phyloP scores from a whole-genome alignment of 2,797 vertebrate species.

The Cirrhinus molitorella region DNA sequence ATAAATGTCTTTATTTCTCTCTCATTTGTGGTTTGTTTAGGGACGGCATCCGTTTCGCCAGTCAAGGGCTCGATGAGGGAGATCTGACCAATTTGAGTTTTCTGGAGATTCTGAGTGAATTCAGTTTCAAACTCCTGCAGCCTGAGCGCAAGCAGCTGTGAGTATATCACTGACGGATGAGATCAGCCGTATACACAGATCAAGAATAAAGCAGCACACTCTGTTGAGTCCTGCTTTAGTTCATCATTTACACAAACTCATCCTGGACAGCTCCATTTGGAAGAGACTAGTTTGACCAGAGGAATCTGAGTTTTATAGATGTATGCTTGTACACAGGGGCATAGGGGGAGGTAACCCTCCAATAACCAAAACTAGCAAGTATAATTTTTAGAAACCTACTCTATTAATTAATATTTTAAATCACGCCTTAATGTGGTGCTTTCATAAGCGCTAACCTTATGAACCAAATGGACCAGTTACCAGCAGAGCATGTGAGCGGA shows the following conservation, averaged over 20 bases:
- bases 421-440: too few species aligned
- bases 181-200: too few species aligned
- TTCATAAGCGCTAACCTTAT: too few species aligned
- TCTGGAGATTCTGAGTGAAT: constrained; percentile 88
- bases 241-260: not conserved
- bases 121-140: constrained; percentile 86
- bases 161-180: not conserved
- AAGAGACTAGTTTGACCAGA: not conserved
- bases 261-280: too few species aligned
- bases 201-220: not conserved
- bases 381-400: too few species aligned
- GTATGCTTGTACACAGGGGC: too few species aligned
- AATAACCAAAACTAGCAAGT: too few species aligned
- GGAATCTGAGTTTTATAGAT: too few species aligned
- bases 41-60: constrained; percentile 86
- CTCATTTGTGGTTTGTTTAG: constrained; percentile 66
- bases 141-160: constrained; percentile 84
- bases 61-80: constrained; percentile 67
- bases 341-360: too few species aligned
- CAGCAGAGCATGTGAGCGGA: too few species aligned
- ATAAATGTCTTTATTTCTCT: not conserved
- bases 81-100: constrained; percentile 81
- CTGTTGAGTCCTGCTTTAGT: not conserved
- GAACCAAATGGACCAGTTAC: too few species aligned
- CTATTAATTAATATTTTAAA: too few species aligned